A percentile compares a stretch with the other conserved stretches of the same genome.
phyloP scores from a whole-genome alignment of 2,797 vertebrate genomes.

The Octomys mimax region DNA sequence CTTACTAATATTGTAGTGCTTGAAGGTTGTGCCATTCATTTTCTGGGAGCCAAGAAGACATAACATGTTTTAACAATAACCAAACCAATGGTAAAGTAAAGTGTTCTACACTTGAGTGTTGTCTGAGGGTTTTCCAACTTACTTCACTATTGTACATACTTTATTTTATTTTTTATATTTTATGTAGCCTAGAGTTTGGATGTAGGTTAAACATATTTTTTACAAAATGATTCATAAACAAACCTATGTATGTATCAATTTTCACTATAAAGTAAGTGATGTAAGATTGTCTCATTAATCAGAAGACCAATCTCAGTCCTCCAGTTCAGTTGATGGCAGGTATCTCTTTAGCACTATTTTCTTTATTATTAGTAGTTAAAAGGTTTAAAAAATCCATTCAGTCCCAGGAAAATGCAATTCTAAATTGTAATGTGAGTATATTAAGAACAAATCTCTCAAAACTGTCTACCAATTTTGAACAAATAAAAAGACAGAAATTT shows the following conservation, averaged over 20 bases:
- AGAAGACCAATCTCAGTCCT: background rate
- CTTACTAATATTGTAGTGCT: background rate
- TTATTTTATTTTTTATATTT: background rate
- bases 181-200: background rate
- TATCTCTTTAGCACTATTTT: background rate
- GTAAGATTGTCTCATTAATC: background rate
- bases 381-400: background rate
- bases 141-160: background rate
- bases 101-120: background rate
- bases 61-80: background rate
- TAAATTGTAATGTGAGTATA: background rate
- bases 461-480: background rate
- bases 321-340: background rate
- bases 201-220: background rate
- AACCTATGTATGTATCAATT: background rate
- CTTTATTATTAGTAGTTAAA: conserved; percentile 17
- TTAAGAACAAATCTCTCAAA: background rate
- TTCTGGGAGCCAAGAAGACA: background rate
- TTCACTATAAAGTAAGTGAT: background rate
- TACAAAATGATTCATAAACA: background rate
- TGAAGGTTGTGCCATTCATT: background rate
- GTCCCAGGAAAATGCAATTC: background rate
- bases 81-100: background rate
- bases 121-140: background rate
- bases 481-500: background rate